Base-by-base conservation (phyloP, 2,113 vertebrate genomes). In the Holacanthus passer region DNA sequence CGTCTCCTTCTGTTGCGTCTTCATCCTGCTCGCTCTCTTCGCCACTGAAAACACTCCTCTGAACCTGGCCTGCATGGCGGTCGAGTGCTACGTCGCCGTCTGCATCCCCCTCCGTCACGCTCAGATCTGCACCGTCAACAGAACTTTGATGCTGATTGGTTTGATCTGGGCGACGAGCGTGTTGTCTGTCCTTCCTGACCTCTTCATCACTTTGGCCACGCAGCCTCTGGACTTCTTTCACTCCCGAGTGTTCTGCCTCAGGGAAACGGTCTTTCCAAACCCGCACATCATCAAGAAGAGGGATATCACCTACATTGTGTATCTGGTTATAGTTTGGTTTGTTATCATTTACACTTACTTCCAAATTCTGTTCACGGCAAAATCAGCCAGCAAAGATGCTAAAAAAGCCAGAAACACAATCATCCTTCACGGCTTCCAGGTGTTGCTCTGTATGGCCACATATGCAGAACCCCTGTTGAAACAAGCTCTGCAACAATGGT, bases 41-140 rank as follows among this genome's bases (percentile, higher is more conserved):
- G 65, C 88, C 62, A 88, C 89, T 7, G 87, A 91, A 43, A 94
- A 91, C 86, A 94, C 91, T 1, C 93, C 94, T 3, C 79, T 95
- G 62, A 95, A 91, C 75, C 86, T 95, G 80, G 94, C 93, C 1
- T 90, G 93, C 62, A 95, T 95, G 95, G 94, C 92, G 0, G 24
- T 91, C 19, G 94, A 95, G 62, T 93, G 94, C 62, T 95, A 92
- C 86, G 76, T 94, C 56, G 94, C 95, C 79, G 58, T 95, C 16
- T 94, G 95, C 35, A 9, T 93, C 20, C 95, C 95, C 1, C 82
- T 95, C 0, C 90, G 67, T 27, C 92, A 94, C 29, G 7, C 35
- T 24, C 91, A 89, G 52, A 87, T 95, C 59, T 95, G 93, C 65
- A 95, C 94, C 0, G 24, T 93, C 17, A 84, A 13, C 12, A 89